Evolutionary conservation across 2,797 vertebrate genomes (phyloP), one percentile per base, ranked within the genome.

Genomic region (Hozukius guyotensis): DNA sequence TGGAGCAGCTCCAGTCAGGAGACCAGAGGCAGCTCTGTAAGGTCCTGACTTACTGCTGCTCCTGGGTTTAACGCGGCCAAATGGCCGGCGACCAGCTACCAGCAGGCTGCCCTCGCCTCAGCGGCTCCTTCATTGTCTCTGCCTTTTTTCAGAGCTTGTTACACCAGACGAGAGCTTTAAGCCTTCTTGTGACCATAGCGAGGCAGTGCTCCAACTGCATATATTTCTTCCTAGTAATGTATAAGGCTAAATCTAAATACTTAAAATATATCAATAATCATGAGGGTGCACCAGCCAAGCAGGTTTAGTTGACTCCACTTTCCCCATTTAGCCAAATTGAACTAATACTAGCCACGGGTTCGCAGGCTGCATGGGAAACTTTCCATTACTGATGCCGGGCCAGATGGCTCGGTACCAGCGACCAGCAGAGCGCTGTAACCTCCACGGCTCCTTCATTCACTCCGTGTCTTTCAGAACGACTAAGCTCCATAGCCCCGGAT

Each of bases 341-440:
- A 83, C 77, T 86, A 85, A 79, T 77, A 42, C 66, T 77, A 80
- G 81, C 78, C 75, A 85, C 69, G 34, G 61, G 86, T 83, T 85
- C 34, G 34, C 38, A 76, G 75, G 80, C 81, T 91, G 46, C 46
- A 49, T 49, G 89, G 88, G 87, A 92, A 88, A 78, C 69, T 80
- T 91, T 90, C 83, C 85, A 84, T 73, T 76, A 46, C 46, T 31
- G 83, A 70, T 63, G 24, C 75, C 22, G 57, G 27, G 89, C 93
- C 93, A 93, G 77, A 89, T 92, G 93, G 93, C 93, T 77, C 5
- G 0, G 38, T 32, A 77, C 88, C 90, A 92, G 87, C 25, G 61
- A 80, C 85, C 90, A 79, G 82, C 84, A 14, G 78, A 90, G 86
- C 10, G 29, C 55, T 75, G 75, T 55, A 76, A 85, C 86, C 86